These are phyloP conservation scores for Potorous gilbertii DNA, from an alignment of 2,797 vertebrate species.

Conservation along the genomic window DNA sequence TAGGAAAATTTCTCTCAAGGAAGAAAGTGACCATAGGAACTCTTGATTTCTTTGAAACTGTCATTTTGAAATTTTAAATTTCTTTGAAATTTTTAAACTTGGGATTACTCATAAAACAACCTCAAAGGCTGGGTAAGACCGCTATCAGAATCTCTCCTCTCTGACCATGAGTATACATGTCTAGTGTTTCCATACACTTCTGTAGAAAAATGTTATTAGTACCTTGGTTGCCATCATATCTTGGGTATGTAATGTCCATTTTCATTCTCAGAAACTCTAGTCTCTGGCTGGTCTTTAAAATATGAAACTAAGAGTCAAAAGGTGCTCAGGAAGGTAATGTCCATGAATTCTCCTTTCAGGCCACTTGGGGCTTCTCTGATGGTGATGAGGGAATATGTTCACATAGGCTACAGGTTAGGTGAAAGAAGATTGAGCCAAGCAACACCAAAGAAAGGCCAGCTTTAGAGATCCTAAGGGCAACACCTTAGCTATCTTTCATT, in stretches of 20 bases:
- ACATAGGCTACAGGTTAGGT: neutral
- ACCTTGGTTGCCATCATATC: neutral
- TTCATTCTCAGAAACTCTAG: neutral
- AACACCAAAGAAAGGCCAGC: neutral
- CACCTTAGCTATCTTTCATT: neutral
- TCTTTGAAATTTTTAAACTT: neutral
- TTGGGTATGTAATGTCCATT: neutral
- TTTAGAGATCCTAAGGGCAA: neutral
- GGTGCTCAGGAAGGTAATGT: neutral
- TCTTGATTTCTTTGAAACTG: neutral
- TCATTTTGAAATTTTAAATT: neutral
- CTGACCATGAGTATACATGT: neutral
- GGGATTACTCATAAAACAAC: neutral
- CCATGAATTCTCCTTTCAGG: neutral
- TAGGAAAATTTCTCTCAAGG: neutral
- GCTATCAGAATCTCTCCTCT: neutral
- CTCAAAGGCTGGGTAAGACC: neutral
- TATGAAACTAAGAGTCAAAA: neutral
- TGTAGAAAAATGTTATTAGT: neutral
- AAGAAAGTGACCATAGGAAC: neutral
- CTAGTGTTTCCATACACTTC: neutral
- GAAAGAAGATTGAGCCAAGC: neutral
- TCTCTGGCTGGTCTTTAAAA: neutral
- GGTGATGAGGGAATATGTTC: neutral
- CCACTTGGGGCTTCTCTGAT: neutral